phyloP scores from a whole-genome alignment of 2,888 invertebrate species.

The Taenaris catops region DNA sequence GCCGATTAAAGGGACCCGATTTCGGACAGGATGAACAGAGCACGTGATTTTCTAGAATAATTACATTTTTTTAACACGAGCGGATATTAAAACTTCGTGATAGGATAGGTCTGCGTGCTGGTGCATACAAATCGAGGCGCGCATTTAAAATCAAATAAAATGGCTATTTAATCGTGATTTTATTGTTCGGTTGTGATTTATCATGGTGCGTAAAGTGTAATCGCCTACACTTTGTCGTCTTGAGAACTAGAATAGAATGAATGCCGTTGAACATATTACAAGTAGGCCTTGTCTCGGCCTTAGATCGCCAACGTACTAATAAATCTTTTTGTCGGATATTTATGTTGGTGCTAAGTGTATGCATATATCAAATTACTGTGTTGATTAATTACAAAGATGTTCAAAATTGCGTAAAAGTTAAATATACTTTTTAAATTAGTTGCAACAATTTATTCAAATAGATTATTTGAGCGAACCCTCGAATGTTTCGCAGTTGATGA shows the following conservation, averaged over 20 bases:
- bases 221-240: slow-evolving; percentile 40
- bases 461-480: too few species aligned
- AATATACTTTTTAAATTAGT: too few species aligned
- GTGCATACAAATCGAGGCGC: slow-evolving; percentile 60
- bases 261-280: slow-evolving; percentile 15
- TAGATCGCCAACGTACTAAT: slow-evolving; percentile 13
- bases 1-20: slow-evolving; percentile 66
- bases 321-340: slow-evolving; percentile 38
- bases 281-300: slow-evolving; percentile 24
- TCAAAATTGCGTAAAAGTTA: too few species aligned
- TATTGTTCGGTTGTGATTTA: slow-evolving; percentile 46
- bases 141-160: slow-evolving; percentile 60
- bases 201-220: slow-evolving; percentile 45
- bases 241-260: slow-evolving; percentile 18
- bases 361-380: too few species aligned
- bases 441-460: too few species aligned
- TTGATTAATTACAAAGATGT: too few species aligned
- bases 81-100: slow-evolving; percentile 71
- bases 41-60: slow-evolving; percentile 61
- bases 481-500: too few species aligned
- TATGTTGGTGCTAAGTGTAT: too few species aligned
- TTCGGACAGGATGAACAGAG: slow-evolving; percentile 67
- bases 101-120: slow-evolving; percentile 54
- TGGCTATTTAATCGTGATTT: slow-evolving; percentile 47
- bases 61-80: slow-evolving; percentile 62